These are phyloP conservation scores for Acleris literana DNA, from an alignment of 2,888 invertebrate species.

Conservation along the genomic window DNA sequence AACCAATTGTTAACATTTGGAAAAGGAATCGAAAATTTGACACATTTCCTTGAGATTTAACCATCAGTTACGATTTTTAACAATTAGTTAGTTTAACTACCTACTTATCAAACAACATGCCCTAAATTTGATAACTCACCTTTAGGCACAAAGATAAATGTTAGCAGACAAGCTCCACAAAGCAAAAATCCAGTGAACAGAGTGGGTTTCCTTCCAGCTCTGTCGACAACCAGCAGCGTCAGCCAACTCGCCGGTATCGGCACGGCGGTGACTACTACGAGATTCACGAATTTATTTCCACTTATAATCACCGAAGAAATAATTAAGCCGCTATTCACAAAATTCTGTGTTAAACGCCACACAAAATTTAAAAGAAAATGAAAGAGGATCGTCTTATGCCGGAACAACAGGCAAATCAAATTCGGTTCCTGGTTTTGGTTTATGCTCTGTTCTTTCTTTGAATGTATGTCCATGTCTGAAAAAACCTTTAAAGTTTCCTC, in stretches of 20 bases:
- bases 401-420: conserved; percentile 4
- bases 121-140: conserved; percentile 49
- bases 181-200: conserved; percentile 76
- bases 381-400: conserved; percentile 13
- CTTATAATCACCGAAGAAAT: conserved; percentile 81
- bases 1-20: too few species aligned
- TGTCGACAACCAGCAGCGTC: conserved; percentile 79
- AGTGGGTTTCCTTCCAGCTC: conserved; percentile 77
- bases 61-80: too few species aligned
- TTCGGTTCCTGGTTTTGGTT: neutral
- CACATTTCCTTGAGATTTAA: too few species aligned
- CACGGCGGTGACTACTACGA: conserved; percentile 77
- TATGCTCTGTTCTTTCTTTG: neutral
- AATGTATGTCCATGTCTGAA: neutral
- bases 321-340: conserved; percentile 83
- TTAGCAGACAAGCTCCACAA: conserved; percentile 75
- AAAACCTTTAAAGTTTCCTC: conserved; percentile 47
- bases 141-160: conserved; percentile 69
- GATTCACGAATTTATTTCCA: conserved; percentile 83
- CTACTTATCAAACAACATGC: too few species aligned
- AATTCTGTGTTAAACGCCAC: conserved; percentile 43
- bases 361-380: conserved; percentile 37
- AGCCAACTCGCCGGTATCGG: conserved; percentile 85
- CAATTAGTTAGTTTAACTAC: too few species aligned
- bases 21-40: too few species aligned